A percentile compares a stretch with the other conserved stretches of the same genome.
phyloP scores from a whole-genome alignment of 2,113 vertebrate genomes.

The Lutjanus erythropterus region DNA sequence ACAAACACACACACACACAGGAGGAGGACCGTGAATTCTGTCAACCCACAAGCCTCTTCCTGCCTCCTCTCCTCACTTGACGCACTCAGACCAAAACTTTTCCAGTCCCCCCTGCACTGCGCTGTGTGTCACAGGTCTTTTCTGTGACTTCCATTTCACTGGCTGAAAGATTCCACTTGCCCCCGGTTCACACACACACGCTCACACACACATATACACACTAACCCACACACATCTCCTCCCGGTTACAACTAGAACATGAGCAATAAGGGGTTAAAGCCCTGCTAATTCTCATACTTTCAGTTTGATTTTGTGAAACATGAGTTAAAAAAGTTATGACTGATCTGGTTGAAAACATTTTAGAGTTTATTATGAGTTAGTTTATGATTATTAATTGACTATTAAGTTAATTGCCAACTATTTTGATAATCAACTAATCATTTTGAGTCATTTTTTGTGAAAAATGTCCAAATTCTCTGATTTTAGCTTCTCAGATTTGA shows the following conservation, averaged over 20 bases:
- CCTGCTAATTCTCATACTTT: neutral
- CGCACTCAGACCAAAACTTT: conserved; percentile 70
- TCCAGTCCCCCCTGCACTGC: conserved; percentile 48
- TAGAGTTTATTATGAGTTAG: too few relatives aligned
- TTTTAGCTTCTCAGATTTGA: too few relatives aligned
- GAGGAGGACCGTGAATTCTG: conserved; percentile 67
- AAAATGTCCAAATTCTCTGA: too few relatives aligned
- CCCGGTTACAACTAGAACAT: neutral
- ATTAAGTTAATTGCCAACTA: too few relatives aligned
- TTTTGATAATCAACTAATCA: too few relatives aligned
- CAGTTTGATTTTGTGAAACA: conserved; percentile 7
- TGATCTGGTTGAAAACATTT: neutral
- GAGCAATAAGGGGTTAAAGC: neutral
- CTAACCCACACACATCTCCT: neutral
- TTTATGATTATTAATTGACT: too few relatives aligned
- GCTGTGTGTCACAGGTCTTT: conserved; percentile 42
- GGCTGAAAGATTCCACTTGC: conserved; percentile 66
- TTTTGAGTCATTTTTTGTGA: too few relatives aligned
- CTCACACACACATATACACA: conserved; percentile 9
- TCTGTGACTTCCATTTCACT: conserved; percentile 50
- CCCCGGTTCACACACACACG: conserved; percentile 23
- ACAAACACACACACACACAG: conserved; percentile 39
- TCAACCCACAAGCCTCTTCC: conserved; percentile 85
- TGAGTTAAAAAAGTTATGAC: neutral
- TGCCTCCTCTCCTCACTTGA: conserved; percentile 77